A percentile compares a stretch with the other conserved stretches of the same genome.
phyloP scores from a whole-genome alignment of 2,113 vertebrate genomes.

The Ginglymostoma cirratum region DNA sequence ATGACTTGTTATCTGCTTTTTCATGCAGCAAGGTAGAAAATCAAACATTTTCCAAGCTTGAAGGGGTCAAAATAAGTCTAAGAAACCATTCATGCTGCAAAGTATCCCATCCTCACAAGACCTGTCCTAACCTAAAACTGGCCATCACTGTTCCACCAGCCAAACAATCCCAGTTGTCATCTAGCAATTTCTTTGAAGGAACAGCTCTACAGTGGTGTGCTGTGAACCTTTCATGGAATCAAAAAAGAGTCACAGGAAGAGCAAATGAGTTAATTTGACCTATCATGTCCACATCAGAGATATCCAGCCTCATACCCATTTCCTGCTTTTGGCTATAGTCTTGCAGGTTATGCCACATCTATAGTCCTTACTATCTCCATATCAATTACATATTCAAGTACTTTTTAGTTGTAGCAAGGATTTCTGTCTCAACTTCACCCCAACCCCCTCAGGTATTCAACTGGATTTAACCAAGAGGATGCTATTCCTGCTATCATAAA shows the following conservation, averaged over 20 bases:
- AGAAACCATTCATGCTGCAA: background rate
- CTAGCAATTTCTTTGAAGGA: background rate
- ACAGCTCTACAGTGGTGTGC: background rate
- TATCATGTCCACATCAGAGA: no score
- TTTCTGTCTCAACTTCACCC: no score
- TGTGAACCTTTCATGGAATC: background rate
- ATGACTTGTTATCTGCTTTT: background rate
- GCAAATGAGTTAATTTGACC: no score
- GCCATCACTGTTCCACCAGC: background rate
- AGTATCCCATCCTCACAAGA: background rate
- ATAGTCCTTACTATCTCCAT: no score
- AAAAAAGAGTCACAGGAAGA: background rate
- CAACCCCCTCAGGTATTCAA: no score
- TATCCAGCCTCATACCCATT: no score
- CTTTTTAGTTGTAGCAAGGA: no score
- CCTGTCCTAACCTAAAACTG: background rate
- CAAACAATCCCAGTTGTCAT: background rate
- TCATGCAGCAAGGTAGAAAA: background rate
- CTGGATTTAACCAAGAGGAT: no score
- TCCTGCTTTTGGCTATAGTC: no score
- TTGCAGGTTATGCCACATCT: no score
- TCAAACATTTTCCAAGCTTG: background rate
- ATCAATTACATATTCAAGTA: no score
- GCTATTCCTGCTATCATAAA: no score
- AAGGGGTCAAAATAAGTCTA: background rate